phyloP scores from a whole-genome alignment of 2,113 vertebrate species.

The Catharus minimus region DNA sequence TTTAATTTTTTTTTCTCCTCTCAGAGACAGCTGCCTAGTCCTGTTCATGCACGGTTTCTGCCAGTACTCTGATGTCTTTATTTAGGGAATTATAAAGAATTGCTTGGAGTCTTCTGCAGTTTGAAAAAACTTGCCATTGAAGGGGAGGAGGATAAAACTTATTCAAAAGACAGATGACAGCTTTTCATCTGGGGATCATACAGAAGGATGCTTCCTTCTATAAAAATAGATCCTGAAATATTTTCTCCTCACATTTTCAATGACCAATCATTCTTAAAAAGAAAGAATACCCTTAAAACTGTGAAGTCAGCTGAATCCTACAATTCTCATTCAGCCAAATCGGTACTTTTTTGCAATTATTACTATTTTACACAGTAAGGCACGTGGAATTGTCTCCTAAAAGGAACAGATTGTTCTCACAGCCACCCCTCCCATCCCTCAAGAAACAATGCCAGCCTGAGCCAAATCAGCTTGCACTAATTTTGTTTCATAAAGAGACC shows the following conservation, averaged over 20 bases:
- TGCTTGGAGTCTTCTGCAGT: constrained; percentile 70
- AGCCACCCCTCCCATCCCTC: not conserved
- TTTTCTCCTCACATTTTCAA: constrained; percentile 61
- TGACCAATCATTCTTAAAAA: constrained; percentile 34
- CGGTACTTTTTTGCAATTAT: not conserved
- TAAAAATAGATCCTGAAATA: constrained; percentile 69
- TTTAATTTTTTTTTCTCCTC: not conserved
- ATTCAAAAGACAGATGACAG: constrained; percentile 74
- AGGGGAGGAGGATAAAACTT: constrained; percentile 69
- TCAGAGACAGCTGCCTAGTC: constrained; percentile 63
- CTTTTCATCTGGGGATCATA: constrained; percentile 72
- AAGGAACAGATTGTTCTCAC: constrained; percentile 37
- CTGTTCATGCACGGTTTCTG: constrained; percentile 56
- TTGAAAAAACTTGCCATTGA: constrained; percentile 69
- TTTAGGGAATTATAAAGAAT: constrained; percentile 77
- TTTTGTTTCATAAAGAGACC: constrained; percentile 30
- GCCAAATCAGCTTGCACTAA: constrained; percentile 30
- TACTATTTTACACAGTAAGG: not conserved
- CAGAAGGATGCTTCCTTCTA: constrained; percentile 67
- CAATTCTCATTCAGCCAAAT: constrained; percentile 3
- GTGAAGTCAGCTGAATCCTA: constrained; percentile 38
- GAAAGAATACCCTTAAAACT: constrained; percentile 36
- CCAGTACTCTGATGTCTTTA: constrained; percentile 76
- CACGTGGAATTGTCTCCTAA: not conserved
- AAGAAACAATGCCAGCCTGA: constrained; percentile 42